These are phyloP conservation scores for Symphodus melops DNA, from an alignment of 2,113 vertebrate genomes.

Conservation along the genomic window DNA sequence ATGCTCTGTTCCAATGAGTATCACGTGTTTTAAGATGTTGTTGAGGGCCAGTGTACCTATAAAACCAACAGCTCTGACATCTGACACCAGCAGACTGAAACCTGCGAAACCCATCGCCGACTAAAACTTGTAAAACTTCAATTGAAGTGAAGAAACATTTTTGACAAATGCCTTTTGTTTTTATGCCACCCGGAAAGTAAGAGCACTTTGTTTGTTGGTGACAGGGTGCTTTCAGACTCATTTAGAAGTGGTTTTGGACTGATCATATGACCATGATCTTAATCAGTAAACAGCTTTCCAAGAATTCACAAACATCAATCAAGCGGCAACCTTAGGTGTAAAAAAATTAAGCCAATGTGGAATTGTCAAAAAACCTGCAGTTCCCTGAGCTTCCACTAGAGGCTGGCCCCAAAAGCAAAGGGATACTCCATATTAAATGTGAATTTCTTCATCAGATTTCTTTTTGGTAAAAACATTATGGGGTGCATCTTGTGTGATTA, in stretches of 20 bases:
- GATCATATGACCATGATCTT: too few species aligned
- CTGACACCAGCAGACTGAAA: conserved; percentile 46
- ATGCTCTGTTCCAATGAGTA: conserved; percentile 63
- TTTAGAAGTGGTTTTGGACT: background rate
- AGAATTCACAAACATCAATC: too few species aligned
- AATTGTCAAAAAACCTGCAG: too few species aligned
- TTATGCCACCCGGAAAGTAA: background rate
- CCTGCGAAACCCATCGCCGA: conserved; percentile 68
- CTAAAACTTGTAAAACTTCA: conserved; percentile 36
- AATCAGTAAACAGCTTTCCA: too few species aligned
- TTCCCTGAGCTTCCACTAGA: too few species aligned
- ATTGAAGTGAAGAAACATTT: background rate
- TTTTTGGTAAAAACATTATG: too few species aligned
- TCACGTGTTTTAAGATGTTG: conserved; percentile 65
- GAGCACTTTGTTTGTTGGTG: background rate
- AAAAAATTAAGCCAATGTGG: too few species aligned
- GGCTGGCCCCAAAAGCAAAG: too few species aligned
- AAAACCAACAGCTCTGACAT: conserved; percentile 49
- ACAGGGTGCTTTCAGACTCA: background rate
- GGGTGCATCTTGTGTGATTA: too few species aligned
- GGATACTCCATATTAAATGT: too few species aligned
- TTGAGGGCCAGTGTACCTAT: conserved; percentile 48
- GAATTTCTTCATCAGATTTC: too few species aligned
- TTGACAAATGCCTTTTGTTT: background rate
- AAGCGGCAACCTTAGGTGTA: too few species aligned